Evolutionary conservation across 2,888 invertebrate genomes (phyloP).

Genomic region (Brachynemurus nebulosus): DNA sequence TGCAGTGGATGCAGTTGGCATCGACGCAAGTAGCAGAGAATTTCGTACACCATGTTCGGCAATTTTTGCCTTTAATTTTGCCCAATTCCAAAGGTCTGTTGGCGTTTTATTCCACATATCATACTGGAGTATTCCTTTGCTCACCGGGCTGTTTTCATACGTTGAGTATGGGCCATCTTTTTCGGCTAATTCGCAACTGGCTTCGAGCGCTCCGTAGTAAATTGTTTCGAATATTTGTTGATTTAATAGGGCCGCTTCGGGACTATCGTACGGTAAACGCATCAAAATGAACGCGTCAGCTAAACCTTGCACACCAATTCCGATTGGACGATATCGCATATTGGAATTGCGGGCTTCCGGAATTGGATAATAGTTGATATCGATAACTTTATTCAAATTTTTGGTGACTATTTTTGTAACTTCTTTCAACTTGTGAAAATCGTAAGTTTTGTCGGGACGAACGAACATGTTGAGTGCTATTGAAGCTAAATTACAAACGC

Average conservation of each 20-base stretch:
- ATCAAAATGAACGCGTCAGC: conserved; percentile 94
- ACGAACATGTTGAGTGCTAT: conserved; percentile 95
- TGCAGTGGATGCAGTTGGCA: conserved; percentile 98
- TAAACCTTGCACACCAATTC: conserved; percentile 93
- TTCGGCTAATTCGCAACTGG: conserved; percentile 87
- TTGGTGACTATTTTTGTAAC: conserved; percentile 78
- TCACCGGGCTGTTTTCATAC: conserved; percentile 83
- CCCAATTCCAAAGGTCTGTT: conserved; percentile 84
- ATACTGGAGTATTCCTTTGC: conserved; percentile 89
- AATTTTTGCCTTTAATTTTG: conserved; percentile 65
- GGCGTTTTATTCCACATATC: conserved; percentile 93
- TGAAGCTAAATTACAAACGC: conserved; percentile 96
- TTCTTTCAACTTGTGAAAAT: conserved; percentile 74
- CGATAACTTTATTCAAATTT: conserved; percentile 94
- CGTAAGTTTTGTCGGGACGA: conserved; percentile 55
- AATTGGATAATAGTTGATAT: conserved; percentile 91
- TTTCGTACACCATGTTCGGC: conserved; percentile 82
- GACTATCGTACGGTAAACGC: conserved; percentile 85
- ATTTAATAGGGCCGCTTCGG: conserved; percentile 73
- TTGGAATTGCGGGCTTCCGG: conserved; percentile 81
- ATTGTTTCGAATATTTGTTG: conserved; percentile 95
- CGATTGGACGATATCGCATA: conserved; percentile 70
- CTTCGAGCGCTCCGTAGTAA: conserved; percentile 92
- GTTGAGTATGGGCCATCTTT: conserved; percentile 77
- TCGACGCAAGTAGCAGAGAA: conserved; percentile 85